Evolutionary conservation across 2,113 vertebrate genomes (phyloP), one percentile per base, ranked within the genome.

Genomic region (Urocynchramus pylzowi): DNA sequence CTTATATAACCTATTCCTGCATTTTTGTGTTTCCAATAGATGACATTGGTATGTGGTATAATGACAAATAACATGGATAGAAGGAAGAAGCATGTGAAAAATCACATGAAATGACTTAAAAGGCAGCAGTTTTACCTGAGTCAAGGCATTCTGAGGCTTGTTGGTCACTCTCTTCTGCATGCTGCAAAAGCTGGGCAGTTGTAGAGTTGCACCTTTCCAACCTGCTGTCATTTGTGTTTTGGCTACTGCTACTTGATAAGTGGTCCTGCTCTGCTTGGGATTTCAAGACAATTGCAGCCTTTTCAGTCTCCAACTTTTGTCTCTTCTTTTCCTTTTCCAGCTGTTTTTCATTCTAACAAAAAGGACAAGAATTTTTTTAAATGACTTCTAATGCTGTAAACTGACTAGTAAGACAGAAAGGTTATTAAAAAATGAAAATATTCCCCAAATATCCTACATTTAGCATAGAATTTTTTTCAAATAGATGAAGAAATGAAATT

Each of bases 271-370:
- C 96, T 47, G 61, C 15, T 42, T 89, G 88, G 2, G 91, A 63
- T 84, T 93, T 95, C 42, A 94, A 56, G 52, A 52, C 56, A 37
- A 73, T 35, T 3, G 61, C 33, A 54, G 86, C 80, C 70, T 87
- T 95, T 50, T 97, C 96, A 84, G 83, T 95, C 65, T 97, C 97
- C 89, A 94, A 9, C 37, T 31, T 97, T 77, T 97, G 97, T 30
- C 95, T 96, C 86, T 97, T 98, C 97, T 97, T 98, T 70, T 98
- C 98, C 87, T 97, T 98, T 92, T 98, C 97, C 83, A 98, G 88
- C 94, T 98, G 98, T 41, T 98, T 98, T 93, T 99, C 98, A 61
- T 98, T 99, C 99, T 99, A 97, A 69, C 22, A 92, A 84, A 93
- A 97, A 87, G 42, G 30, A 65, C 37, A 86, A 60, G n/a, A 56